Percentiles rank a stretch among this genome's conserved stretches.
Conservation (phyloP, 2,888 invertebrate genomes). For the Hydropsyche betteni region DNA sequence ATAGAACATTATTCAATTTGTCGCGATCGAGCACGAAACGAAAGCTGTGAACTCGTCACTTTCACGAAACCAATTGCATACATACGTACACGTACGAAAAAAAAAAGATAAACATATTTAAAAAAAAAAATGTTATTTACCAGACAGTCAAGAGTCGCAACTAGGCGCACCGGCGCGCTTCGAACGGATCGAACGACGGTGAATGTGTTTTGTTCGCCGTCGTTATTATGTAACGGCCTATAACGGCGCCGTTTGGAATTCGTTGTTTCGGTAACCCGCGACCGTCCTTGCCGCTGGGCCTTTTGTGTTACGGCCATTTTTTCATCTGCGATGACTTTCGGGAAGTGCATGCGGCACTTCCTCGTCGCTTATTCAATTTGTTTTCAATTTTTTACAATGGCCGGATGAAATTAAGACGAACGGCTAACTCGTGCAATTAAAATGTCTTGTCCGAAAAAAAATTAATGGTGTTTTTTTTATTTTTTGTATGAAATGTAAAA, state of each 20-base stretch:
- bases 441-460: neutral
- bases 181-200: conserved; percentile 11
- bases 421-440: too few species aligned
- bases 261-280: conserved; percentile 3
- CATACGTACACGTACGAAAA: conserved; percentile 7
- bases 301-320: neutral
- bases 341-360: too few species aligned
- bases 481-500: neutral
- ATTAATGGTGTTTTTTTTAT: neutral
- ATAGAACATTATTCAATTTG: neutral
- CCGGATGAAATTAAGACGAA: too few species aligned
- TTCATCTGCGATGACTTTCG: neutral
- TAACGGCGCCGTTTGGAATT: conserved; percentile 15
- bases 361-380: too few species aligned
- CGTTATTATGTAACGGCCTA: conserved; percentile 8
- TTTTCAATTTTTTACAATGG: too few species aligned
- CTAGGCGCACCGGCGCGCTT: neutral
- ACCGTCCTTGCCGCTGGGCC: conserved; percentile 39
- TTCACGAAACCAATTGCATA: conserved; percentile 23
- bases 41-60: conserved; percentile 29
- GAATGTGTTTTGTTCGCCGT: neutral
- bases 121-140: conserved; percentile 17
- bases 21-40: conserved; percentile 10
- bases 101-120: conserved; percentile 14
- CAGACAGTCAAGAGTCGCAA: neutral